Base-by-base conservation (phyloP, 2,888 invertebrate species). In the Eubasilissa splendida region DNA sequence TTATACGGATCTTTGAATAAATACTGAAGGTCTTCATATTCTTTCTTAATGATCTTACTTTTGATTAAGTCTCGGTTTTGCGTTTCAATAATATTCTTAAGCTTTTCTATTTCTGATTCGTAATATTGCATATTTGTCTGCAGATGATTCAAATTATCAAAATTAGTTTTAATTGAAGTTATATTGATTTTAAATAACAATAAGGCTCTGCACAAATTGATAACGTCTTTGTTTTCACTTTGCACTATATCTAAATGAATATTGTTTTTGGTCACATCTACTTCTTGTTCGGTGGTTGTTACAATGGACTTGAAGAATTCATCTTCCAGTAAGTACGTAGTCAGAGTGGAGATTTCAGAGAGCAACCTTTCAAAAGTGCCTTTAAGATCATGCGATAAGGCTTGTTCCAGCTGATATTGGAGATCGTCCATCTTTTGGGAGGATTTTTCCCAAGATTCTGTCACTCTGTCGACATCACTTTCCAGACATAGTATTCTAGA, bases 41-140 rank as follows among this genome's bases (percentile, higher is more conserved):
- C 56, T 22, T 73, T 73, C 12, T 70, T 14, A n/a, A 53, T 42
- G 12, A 56, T 14, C n/a, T 81, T 77, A 3, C 33, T 11, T 65
- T 77, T 80, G 50, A 42, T 63, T 22, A 33, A 65, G 54, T 56
- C 78, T 56, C 3, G 60, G 53, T 66, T 81, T 77, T 10, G 53
- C 7, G n/a, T 78, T 56, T 74, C 81, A 22, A 73, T 58, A 8
- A 56, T 33, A 56, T 8, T 14, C 54, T 68, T 53, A 53, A 53
- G n/a, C 66, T 66, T 33, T 53, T 42, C 50, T 59, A 66, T 31
- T 78, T 81, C 56, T 56, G 59, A 7, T 11, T 70, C 12, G n/a
- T 70, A 70, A 53, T 52, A 8, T 11, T 68, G 33, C 5, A 9
- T 11, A 68, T 50, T 68, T 50, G 50, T 11, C 12, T 68, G 42